These are phyloP conservation scores for Platycheirus rosarum DNA, from an alignment of 2,888 invertebrate genomes.

Conservation along the genomic window DNA sequence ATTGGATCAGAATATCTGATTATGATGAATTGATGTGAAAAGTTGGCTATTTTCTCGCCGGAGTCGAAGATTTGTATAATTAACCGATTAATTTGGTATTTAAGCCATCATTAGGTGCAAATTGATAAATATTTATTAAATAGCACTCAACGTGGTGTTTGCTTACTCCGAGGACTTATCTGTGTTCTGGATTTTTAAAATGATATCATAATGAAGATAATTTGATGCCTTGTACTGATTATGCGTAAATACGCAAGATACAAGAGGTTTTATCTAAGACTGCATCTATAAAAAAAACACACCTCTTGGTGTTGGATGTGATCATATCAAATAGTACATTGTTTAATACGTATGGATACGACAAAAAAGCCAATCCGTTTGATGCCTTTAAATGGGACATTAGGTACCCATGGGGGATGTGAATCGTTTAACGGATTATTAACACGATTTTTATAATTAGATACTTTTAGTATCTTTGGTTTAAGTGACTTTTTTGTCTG, in stretches of 20 bases:
- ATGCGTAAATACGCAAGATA: conserved; percentile 12
- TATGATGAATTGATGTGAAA: conserved; percentile 43
- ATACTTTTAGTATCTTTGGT: neutral
- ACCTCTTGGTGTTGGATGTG: conserved; percentile 26
- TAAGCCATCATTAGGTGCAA: conserved; percentile 17
- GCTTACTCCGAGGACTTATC: conserved; percentile 11
- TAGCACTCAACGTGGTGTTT: conserved; percentile 8
- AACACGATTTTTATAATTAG: conserved; percentile 6
- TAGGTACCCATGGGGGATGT: neutral
- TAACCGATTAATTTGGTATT: conserved; percentile 41
- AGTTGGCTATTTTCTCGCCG: conserved; percentile 9
- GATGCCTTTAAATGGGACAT: neutral
- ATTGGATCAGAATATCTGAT: neutral
- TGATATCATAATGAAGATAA: neutral
- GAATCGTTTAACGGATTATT: neutral
- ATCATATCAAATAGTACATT: neutral
- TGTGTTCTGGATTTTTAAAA: conserved; percentile 1
- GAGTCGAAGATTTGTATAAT: conserved; percentile 28
- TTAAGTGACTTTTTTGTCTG: neutral
- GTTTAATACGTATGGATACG: conserved; percentile 9
- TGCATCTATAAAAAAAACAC: conserved; percentile 10
- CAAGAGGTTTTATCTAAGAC: conserved; percentile 22
- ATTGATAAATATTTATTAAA: conserved; percentile 62
- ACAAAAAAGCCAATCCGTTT: too few relatives aligned
- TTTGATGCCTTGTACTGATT: neutral